A percentile compares a stretch with the other conserved stretches of the same genome.
These are phyloP conservation scores for Theropithecus gelada DNA, from an alignment of 2,113 vertebrate species.

Conservation along the genomic window DNA sequence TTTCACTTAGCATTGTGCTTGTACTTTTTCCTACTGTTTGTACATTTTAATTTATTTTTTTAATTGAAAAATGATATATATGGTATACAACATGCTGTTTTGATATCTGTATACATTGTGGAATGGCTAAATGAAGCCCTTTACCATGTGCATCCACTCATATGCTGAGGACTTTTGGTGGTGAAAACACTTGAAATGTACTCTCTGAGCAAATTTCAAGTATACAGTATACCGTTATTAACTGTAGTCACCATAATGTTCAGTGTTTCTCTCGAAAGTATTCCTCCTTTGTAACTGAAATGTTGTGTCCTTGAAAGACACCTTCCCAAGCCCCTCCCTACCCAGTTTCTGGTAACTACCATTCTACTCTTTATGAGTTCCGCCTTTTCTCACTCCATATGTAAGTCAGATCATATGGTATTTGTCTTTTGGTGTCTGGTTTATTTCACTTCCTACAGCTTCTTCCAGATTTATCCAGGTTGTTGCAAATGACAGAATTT, in stretches of 20 bases:
- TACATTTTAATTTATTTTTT: neutral
- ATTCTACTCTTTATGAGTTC: neutral
- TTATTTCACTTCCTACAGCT: neutral
- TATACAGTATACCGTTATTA: neutral
- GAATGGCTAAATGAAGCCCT: neutral
- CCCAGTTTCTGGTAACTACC: neutral
- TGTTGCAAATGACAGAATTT: neutral
- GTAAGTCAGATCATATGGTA: neutral
- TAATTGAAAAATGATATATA: neutral
- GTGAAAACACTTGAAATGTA: neutral
- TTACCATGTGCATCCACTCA: neutral
- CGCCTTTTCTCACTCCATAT: neutral
- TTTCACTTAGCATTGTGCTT: neutral
- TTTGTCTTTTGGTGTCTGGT: neutral
- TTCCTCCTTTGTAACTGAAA: neutral
- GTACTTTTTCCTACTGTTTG: neutral
- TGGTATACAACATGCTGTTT: neutral
- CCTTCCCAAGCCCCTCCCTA: neutral
- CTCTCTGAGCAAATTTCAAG: neutral
- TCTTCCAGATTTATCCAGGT: neutral
- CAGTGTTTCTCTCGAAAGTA: neutral
- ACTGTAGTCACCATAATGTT: neutral
- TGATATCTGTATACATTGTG: neutral
- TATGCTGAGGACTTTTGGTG: neutral
- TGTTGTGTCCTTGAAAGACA: neutral